phyloP scores from a whole-genome alignment of 2,797 vertebrate genomes.

The Peromyscus melanophrys region DNA sequence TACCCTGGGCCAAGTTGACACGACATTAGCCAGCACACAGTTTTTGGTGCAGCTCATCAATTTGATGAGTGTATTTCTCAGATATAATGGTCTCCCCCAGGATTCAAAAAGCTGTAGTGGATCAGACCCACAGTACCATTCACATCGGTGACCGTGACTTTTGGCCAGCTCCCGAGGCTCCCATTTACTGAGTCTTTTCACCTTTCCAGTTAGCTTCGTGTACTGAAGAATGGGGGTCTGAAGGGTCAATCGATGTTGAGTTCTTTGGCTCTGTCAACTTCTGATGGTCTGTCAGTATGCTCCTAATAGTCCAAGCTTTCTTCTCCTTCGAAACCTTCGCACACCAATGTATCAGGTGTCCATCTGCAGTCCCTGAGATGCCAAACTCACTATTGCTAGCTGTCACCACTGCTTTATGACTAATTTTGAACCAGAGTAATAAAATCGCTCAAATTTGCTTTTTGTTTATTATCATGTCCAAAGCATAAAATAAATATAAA shows the following conservation, averaged over 20 bases:
- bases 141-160: not conserved
- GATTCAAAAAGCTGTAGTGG: not conserved
- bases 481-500: not conserved
- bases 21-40: not conserved
- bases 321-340: not conserved
- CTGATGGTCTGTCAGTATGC: not conserved
- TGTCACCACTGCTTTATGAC: not conserved
- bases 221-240: not conserved
- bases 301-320: not conserved
- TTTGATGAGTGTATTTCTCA: not conserved
- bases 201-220: not conserved
- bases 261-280: not conserved
- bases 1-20: not conserved
- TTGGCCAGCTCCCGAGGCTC: not conserved
- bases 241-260: not conserved
- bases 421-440: not conserved
- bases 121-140: too few relatives aligned
- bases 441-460: not conserved
- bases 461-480: not conserved
- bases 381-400: not conserved
- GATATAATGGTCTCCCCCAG: not conserved
- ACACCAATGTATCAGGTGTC: not conserved
- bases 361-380: not conserved
- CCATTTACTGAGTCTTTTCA: not conserved
- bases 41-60: not conserved